Conservation (phyloP, 2,888 invertebrate genomes). For the Diadegma fenestrale region DNA sequence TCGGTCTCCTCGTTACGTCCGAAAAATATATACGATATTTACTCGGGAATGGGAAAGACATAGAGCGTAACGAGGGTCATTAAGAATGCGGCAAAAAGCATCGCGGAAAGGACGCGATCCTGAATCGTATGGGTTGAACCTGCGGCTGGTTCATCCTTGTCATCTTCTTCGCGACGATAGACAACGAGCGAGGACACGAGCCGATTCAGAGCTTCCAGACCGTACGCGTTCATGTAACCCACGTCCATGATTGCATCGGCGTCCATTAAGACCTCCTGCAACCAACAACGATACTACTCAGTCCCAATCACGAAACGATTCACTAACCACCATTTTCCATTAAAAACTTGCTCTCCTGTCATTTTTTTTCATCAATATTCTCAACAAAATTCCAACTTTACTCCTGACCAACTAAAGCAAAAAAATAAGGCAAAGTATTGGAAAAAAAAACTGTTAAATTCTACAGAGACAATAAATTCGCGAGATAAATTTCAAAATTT, state of each 20-base stretch:
- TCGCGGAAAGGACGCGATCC: conserved; percentile 82
- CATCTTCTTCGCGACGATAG: conserved; percentile 75
- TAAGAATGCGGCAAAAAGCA: conserved; percentile 85
- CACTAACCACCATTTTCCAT: not conserved
- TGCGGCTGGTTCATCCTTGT: conserved; percentile 79
- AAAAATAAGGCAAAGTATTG: not conserved
- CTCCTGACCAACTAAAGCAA: conserved; percentile 24
- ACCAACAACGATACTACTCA: conserved; percentile 85
- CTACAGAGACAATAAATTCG: too few relatives aligned
- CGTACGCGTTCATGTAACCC: conserved; percentile 84
- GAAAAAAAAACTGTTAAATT: not conserved
- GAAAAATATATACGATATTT: conserved; percentile 66
- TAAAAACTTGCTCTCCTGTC: not conserved
- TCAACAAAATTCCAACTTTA: conserved; percentile 43
- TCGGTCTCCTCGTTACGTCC: not conserved
- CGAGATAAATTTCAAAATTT: not conserved
- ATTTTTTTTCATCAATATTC: conserved; percentile 39
- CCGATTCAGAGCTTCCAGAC: conserved; percentile 82
- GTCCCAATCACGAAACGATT: conserved; percentile 78
- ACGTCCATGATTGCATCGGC: conserved; percentile 84
- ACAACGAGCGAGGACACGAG: conserved; percentile 80
- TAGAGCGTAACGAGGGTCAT: conserved; percentile 85
- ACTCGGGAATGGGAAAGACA: conserved; percentile 85
- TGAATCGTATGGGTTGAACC: conserved; percentile 82
- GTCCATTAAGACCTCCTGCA: conserved; percentile 85